Evolutionary conservation across 2,888 invertebrate species (phyloP), one percentile per base, ranked within the genome.

Genomic region (Lasioglossum marginatum): DNA sequence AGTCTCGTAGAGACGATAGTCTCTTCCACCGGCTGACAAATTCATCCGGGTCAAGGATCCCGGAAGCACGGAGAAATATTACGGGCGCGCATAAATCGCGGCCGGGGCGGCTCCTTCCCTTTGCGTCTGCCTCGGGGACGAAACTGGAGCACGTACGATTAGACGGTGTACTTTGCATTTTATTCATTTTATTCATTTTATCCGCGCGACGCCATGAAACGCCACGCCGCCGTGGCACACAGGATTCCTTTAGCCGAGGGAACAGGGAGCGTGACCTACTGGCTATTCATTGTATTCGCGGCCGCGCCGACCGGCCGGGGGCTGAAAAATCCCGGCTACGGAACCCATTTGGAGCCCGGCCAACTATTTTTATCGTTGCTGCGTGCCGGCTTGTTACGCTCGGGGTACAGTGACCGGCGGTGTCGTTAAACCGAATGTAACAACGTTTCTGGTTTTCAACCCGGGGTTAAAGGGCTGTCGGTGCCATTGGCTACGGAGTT

Each of bases 331-430:
- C 91, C 84, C 78, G 31, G 87, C 85, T 85, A 86, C 84, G 79
- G 68, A 82, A 86, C 89, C 91, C 87, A 90, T 91, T 91, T 91
- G 91, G 91, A 90, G 79, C 81, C 63, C 23, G 79, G 84, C 90
- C 91, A 91, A 88, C 85, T 90, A 88, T 91, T 91, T 91, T 91
- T 91, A 90, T 91, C 88, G 82, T 23, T 78, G 81, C 88, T 87
- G 90, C 88, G 91, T 90, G 83, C 79, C 80, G 79, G 86, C 76
- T 74, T 83, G 83, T 81, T 85, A 82, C 90, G 79, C 84, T 77
- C 79, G 14, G 81, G 57, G 73, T 84, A 82, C 85, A 78, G 83
- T 83, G 81, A 86, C 84, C 83, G 86, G 71, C 81, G 83, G 83
- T 91, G 87, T 85, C 82, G 86, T 84, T 86, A 90, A 90, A 90